Evolutionary conservation across 2,888 invertebrate genomes (phyloP).

Genomic region (Actias luna): DNA sequence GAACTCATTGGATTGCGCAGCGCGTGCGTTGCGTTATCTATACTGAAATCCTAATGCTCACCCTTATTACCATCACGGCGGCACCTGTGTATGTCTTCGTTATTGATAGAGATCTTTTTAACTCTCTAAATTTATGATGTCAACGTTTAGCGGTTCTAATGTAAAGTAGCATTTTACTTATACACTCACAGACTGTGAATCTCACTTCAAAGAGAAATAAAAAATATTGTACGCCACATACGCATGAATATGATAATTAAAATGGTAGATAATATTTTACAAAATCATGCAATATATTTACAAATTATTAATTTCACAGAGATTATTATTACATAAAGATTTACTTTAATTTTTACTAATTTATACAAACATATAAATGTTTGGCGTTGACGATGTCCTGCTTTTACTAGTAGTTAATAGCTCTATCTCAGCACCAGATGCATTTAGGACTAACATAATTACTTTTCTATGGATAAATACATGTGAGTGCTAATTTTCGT

Average conservation of each 20-base stretch:
- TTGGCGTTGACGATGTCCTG: too few species aligned
- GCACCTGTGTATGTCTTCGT: not conserved
- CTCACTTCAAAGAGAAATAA: not conserved
- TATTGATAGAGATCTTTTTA: not conserved
- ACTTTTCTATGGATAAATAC: too few species aligned
- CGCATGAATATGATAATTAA: not conserved
- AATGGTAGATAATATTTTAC: not conserved
- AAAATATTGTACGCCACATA: not conserved
- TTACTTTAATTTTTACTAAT: not conserved
- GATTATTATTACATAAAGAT: not conserved
- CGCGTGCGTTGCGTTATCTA: conserved; percentile 69
- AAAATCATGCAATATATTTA: not conserved
- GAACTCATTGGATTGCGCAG: conserved; percentile 73
- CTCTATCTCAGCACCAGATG: too few species aligned
- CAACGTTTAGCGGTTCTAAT: not conserved
- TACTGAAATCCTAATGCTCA: conserved; percentile 33
- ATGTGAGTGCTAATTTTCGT: too few species aligned
- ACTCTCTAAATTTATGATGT: not conserved
- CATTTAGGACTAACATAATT: too few species aligned
- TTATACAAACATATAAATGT: too few species aligned
- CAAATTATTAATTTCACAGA: not conserved
- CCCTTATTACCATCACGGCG: conserved; percentile 6
- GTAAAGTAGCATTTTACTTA: not conserved
- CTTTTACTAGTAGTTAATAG: too few species aligned
- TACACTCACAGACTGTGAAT: not conserved